A percentile compares a stretch with the other conserved stretches of the same genome.
phyloP scores from a whole-genome alignment of 2,797 vertebrate genomes.

The Diplodus puntazzo region DNA sequence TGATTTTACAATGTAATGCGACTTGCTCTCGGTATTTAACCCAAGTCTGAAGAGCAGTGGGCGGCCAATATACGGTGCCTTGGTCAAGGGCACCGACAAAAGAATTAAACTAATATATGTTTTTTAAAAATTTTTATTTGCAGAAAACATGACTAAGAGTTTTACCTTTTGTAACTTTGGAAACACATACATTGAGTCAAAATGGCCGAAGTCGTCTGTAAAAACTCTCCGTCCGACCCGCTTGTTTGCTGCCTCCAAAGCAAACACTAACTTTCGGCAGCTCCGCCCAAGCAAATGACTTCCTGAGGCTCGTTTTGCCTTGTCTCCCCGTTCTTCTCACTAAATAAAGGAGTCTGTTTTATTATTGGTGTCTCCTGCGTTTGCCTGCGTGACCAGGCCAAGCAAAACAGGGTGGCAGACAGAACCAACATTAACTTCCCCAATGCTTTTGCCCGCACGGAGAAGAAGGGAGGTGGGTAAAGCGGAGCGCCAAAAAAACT shows the following conservation, averaged over 20 bases:
- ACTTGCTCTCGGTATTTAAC: no score
- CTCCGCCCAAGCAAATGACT: conserved; percentile 74
- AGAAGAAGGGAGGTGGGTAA: conserved; percentile 31
- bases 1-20: no score
- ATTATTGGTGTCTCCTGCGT: conserved; percentile 62
- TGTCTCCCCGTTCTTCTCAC: conserved; percentile 52
- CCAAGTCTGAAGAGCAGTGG: no score
- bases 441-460: conserved; percentile 56
- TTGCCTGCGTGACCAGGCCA: conserved; percentile 51
- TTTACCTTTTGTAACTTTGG: neutral
- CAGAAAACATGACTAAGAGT: neutral
- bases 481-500: conserved; percentile 31
- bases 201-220: no score
- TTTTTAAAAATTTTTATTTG: no score
- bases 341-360: conserved; percentile 67
- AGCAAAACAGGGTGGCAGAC: conserved; percentile 75
- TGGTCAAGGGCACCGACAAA: no score
- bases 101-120: no score
- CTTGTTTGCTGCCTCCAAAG: conserved; percentile 61
- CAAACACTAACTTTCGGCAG: conserved; percentile 46
- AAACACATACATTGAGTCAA: neutral
- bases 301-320: conserved; percentile 66
- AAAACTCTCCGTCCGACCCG: neutral
- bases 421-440: conserved; percentile 72
- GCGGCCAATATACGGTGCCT: no score